Base-by-base conservation (phyloP, 37 sponge, comb jelly and placozoan genomes). In the Beroe ovata region DNA sequence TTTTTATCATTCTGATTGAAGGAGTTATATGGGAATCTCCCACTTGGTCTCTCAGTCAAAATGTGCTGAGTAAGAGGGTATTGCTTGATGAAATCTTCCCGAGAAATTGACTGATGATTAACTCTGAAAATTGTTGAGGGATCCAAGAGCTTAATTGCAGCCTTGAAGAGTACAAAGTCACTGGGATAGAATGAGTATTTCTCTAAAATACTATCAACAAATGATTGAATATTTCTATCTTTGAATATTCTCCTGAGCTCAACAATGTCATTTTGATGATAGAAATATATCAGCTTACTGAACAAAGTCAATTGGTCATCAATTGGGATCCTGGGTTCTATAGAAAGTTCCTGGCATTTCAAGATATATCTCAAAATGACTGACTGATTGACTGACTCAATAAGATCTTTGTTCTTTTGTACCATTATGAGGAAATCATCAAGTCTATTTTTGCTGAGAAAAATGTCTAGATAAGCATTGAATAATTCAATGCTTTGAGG, bases 141-240 rank as follows among this genome's bases (percentile, higher is more conserved):
- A 42, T 77, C 54, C 39, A 42, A 16, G 3, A 77, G 18, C 26
- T n/a, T 39, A 18, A 25, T 25, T 11, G 84, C 84, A n/a, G 35
- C 33, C 22, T 77, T 36, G 38, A 77, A 77, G 25, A 42, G 36
- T 77, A 21, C n/a, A 36, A 77, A 77, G 22, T 77, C 84, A 39
- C 3, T 42, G 41, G 26, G 54, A 40, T 77, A 40, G 21, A 77
- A 77, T 19, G 41, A 40, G 21, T 42, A 77, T 19, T 1, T 41
- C 1, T 33, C 54, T 21, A 77, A 20, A 21, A 77, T 41, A n/a
- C 41, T 28, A 42, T 77, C 21, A 3, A 77, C 38, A 36, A 77
- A 77, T 77, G 26, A 16, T 26, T 77, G 84, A 4, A 25, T 26
- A 26, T 26, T 16, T 62, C 20, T 23, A 42, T 77, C 38, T 35